phyloP scores from a whole-genome alignment of 2,888 invertebrate genomes.

The Eilema griseolum region DNA sequence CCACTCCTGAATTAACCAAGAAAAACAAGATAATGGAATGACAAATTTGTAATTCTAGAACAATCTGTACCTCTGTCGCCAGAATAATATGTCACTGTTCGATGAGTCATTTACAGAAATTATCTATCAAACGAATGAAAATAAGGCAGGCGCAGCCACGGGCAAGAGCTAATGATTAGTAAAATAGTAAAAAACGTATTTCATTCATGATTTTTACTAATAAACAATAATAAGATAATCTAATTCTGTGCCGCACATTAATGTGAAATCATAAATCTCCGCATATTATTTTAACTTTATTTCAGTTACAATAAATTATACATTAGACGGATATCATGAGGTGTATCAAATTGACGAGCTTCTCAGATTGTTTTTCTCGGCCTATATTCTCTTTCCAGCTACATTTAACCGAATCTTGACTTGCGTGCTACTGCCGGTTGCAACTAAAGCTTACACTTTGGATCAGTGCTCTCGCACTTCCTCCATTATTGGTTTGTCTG shows the following conservation, averaged over 20 bases:
- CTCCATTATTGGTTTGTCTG: too few relatives aligned
- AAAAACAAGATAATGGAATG: too few relatives aligned
- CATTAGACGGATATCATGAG: not conserved
- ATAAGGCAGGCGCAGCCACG: not conserved
- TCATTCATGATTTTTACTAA: constrained; percentile 1
- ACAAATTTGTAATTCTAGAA: too few relatives aligned
- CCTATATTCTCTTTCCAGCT: not conserved
- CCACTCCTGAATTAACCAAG: too few relatives aligned
- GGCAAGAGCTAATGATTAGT: not conserved
- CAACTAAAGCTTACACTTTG: too few relatives aligned
- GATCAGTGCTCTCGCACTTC: too few relatives aligned
- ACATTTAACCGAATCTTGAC: not conserved
- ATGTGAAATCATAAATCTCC: not conserved
- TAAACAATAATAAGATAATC: not conserved
- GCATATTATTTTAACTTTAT: not conserved
- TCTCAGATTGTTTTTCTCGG: not conserved
- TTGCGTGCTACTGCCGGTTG: not conserved
- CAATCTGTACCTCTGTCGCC: too few relatives aligned
- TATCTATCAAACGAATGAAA: not conserved
- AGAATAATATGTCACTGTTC: too few relatives aligned
- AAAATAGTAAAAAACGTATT: not conserved
- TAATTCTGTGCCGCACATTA: not conserved
- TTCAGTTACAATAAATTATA: not conserved
- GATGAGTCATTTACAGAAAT: too few relatives aligned
- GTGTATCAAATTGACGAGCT: not conserved